Percentiles rank a stretch among this genome's conserved stretches.
Evolutionary conservation across 2,888 invertebrate species (phyloP).

Genomic region (Stenotaenia linearis): DNA sequence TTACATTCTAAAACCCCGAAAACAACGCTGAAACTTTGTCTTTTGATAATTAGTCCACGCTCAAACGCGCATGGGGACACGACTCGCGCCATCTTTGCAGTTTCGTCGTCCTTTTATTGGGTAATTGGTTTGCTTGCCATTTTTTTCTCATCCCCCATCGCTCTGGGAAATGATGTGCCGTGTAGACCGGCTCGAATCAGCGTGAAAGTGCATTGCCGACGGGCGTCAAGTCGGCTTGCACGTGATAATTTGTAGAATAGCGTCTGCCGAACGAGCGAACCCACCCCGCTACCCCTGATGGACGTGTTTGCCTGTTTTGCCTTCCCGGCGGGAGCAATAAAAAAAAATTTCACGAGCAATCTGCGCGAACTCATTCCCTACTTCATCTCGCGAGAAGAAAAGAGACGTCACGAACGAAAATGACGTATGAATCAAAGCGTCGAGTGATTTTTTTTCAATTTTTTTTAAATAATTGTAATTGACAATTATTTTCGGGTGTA

Average conservation of each 20-base stretch:
- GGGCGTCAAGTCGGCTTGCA: conserved; percentile 12
- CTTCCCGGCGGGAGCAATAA: conserved; percentile 19
- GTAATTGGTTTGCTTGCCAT: conserved; percentile 1
- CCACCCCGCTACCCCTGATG: background rate
- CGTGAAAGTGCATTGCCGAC: conserved; percentile 15
- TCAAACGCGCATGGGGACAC: background rate
- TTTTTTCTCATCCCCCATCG: conserved; percentile 3
- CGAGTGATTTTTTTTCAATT: background rate
- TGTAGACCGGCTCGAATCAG: conserved; percentile 13
- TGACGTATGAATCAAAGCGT: background rate
- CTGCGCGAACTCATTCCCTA: conserved; percentile 6
- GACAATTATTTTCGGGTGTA: too few relatives aligned
- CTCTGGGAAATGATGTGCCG: conserved; percentile 19
- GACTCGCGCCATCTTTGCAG: background rate
- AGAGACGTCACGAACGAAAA: background rate
- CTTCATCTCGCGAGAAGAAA: background rate
- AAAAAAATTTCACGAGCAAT: conserved; percentile 15
- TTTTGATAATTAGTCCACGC: background rate
- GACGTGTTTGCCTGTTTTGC: conserved; percentile 15
- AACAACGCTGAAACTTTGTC: too few relatives aligned
- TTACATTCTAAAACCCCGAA: too few relatives aligned
- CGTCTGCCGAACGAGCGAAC: background rate
- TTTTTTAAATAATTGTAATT: too few relatives aligned
- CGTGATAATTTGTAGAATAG: conserved; percentile 19
- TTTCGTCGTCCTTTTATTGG: conserved; percentile 10